Conservation (phyloP, 1,140 invertebrate species). For the Himalopsyche phryganea region DNA sequence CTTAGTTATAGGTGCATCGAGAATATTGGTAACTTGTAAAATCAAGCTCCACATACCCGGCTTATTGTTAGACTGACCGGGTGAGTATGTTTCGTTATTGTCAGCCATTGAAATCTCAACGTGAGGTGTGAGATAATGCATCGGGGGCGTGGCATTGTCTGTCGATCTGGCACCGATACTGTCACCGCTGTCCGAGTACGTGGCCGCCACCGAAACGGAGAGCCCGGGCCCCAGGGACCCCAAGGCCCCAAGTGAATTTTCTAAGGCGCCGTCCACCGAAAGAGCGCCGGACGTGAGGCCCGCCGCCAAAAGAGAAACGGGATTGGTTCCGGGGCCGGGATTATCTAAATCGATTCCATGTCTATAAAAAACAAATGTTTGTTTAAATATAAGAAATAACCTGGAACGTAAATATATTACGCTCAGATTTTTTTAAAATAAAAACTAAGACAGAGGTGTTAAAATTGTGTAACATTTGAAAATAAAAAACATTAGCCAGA, state of each 20-base stretch:
- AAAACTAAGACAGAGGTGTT: too few species aligned
- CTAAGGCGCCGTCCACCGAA: constrained; percentile 50
- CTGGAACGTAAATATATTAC: not conserved
- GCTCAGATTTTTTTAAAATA: not conserved
- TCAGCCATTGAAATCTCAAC: constrained; percentile 86
- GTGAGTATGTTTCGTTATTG: constrained; percentile 53
- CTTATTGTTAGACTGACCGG: constrained; percentile 46
- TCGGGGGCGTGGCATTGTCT: constrained; percentile 80
- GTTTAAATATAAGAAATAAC: not conserved
- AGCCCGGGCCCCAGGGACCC: constrained; percentile 53
- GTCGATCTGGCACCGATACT: constrained; percentile 71
- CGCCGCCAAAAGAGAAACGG: constrained; percentile 60
- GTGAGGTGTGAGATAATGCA: constrained; percentile 85
- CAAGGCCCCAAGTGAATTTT: constrained; percentile 50
- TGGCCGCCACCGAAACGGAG: constrained; percentile 59
- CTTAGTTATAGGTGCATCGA: too few species aligned
- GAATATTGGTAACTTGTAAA: too few species aligned
- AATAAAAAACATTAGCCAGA: not conserved
- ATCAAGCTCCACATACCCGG: constrained; percentile 28
- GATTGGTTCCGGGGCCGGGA: constrained; percentile 73
- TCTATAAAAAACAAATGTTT: constrained; percentile 42
- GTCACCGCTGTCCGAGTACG: constrained; percentile 75
- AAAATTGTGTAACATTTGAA: not conserved
- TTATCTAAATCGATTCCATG: constrained; percentile 87
- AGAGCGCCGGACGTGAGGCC: constrained; percentile 58